phyloP scores from a whole-genome alignment of 1,140 invertebrate genomes.

The Matsumurasca onukii region DNA sequence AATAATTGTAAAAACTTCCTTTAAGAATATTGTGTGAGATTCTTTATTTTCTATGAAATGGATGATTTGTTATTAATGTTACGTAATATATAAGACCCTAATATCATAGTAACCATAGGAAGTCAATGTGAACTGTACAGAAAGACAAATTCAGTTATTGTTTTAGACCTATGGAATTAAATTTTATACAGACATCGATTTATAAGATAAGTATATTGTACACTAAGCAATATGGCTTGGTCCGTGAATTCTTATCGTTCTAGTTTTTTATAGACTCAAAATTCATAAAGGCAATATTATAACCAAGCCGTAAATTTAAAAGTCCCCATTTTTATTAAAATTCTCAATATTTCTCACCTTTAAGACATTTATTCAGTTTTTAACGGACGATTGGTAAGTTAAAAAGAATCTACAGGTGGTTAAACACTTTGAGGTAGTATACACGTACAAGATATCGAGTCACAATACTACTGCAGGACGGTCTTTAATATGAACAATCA shows the following conservation, averaged over 20 bases:
- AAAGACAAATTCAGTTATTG: conserved; percentile 13
- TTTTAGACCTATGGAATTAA: conserved; percentile 19
- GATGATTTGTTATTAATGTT: conserved; percentile 25
- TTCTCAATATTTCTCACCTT: too few species aligned
- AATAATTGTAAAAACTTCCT: conserved; percentile 14
- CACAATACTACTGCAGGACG: too few species aligned
- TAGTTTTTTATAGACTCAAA: too few species aligned
- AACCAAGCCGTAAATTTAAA: too few species aligned
- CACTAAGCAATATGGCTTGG: conserved; percentile 20
- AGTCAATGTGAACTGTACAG: conserved; percentile 20
- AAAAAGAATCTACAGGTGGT: too few species aligned
- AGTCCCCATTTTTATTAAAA: too few species aligned
- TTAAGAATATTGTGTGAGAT: conserved; percentile 18
- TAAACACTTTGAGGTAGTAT: too few species aligned
- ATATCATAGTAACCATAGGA: neutral
- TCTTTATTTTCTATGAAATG: conserved; percentile 22
- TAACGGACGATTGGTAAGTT: too few species aligned
- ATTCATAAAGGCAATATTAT: too few species aligned
- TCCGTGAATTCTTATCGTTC: neutral
- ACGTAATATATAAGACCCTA: conserved; percentile 22
- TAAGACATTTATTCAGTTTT: too few species aligned
- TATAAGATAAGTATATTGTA: conserved; percentile 20
- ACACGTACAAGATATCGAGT: too few species aligned
- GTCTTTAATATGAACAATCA: too few species aligned
- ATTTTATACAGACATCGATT: conserved; percentile 26